Conservation (phyloP, 1,140 invertebrate species). For the Ostrea edulis region DNA sequence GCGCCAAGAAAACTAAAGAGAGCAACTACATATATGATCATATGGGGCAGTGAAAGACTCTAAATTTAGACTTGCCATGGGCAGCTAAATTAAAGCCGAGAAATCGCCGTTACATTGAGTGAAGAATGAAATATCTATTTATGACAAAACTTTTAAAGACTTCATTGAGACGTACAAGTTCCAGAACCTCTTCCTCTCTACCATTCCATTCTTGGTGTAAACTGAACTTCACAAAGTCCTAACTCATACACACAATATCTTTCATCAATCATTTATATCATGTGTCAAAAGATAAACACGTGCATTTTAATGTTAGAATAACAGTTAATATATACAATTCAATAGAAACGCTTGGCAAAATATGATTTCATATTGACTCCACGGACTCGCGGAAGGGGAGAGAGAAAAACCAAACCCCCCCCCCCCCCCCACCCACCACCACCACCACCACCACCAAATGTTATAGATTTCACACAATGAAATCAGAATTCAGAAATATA, state of each 20-base stretch:
- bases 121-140: too few relatives aligned
- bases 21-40: background rate
- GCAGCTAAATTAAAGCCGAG: background rate
- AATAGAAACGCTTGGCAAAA: conserved; percentile 8
- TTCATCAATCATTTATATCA: background rate
- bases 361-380: background rate
- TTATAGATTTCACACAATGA: too few relatives aligned
- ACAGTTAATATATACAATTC: conserved; percentile 16
- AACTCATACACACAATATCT: background rate
- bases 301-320: background rate
- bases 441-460: too few relatives aligned
- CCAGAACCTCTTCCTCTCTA: too few relatives aligned
- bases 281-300: background rate
- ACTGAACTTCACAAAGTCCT: background rate
- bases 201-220: background rate
- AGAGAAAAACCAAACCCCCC: too few relatives aligned
- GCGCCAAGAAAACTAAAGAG: background rate
- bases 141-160: too few relatives aligned
- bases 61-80: background rate
- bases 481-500: too few relatives aligned
- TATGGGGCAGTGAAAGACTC: background rate
- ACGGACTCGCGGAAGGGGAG: background rate
- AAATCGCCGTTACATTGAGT: background rate
- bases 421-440: too few relatives aligned
- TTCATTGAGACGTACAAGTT: too few relatives aligned